phyloP scores from a whole-genome alignment of 2,888 invertebrate genomes.

The Clostera curtula region DNA sequence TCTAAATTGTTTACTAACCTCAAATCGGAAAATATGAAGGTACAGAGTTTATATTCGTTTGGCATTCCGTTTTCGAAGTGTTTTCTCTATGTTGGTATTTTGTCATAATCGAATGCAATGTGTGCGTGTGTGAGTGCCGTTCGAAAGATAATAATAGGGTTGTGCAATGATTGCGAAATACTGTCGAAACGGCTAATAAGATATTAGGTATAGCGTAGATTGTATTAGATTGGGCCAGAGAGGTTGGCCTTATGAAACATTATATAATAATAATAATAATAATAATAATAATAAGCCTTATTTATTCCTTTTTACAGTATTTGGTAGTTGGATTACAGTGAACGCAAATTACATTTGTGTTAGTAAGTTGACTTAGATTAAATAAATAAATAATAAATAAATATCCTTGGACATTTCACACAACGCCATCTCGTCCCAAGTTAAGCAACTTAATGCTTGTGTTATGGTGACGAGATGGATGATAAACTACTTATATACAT shows the following conservation, averaged over 20 bases:
- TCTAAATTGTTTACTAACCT: slow-evolving; percentile 16
- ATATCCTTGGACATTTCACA: no score
- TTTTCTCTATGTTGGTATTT: slow-evolving; percentile 26
- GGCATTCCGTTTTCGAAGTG: slow-evolving; percentile 10
- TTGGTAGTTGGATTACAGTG: no score
- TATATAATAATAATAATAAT: slow-evolving; percentile 13
- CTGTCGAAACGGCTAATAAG: slow-evolving; percentile 49
- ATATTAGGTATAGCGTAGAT: slow-evolving; percentile 29
- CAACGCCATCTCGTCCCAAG: no score
- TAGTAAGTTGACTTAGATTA: no score
- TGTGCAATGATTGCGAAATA: slow-evolving; percentile 50
- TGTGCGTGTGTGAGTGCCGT: slow-evolving; percentile 43
- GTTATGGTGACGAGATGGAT: no score
- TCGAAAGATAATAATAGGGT: slow-evolving; percentile 54
- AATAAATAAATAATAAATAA: no score
- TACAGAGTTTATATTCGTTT: slow-evolving; percentile 27
- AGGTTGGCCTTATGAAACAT: slow-evolving; percentile 28
- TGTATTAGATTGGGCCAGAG: slow-evolving; percentile 33
- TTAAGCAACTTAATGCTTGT: no score
- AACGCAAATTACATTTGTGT: no score
- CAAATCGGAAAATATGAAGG: slow-evolving; percentile 7
- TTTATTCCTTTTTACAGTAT: no score
- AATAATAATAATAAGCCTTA: no score
- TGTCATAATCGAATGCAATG: slow-evolving; percentile 47
- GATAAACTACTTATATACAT: no score